Evolutionary conservation across 2,888 invertebrate species (phyloP), one percentile per base, ranked within the genome.

Genomic region (Ypsolopha sequella): DNA sequence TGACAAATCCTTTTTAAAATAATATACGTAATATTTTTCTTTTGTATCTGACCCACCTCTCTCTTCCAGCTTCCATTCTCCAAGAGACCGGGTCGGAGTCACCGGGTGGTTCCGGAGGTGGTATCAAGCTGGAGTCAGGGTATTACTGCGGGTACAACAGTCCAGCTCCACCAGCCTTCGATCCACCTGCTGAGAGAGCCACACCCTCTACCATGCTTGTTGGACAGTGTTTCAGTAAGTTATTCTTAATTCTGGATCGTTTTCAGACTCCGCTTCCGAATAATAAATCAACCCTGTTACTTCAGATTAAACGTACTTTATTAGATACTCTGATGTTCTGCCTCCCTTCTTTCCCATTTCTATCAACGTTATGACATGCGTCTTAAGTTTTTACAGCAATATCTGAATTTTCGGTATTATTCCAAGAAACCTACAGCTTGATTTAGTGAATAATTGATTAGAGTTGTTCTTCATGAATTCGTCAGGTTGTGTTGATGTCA

Each of bases 51-150:
- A 48, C 38, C 48, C 13, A 36, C 13, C 38, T 36, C 9, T n/a
- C 24, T 36, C 6, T 89, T 90, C 65, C 90, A 97, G 97, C 96
- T 63, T 97, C 97, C 72, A 97, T 98, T 76, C 92, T 97, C 78
- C 96, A 95, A 86, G 96, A 96, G 85, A 91, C 94, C 59, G 93
- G 91, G 57, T 92, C 92, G 64, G 91, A 92, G 78, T 87, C 88
- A 0, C 88, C 85, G n/a, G 63, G 81, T 47, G 82, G 82, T 1
- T 82, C 85, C 4, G 80, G 80, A 6, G 81, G 82, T 51, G 84
- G 85, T 11, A 87, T 87, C 51, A 87, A 87, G 64, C 58, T 87
- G 68, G 87, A 87, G 77, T 82, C 87, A 0, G 76, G 82, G 0
- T 87, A 86, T 66, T 86, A 86, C 70, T 84, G 81, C 62, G 81